phyloP scores from a whole-genome alignment of 2,797 vertebrate genomes.

The Tapera naevia region DNA sequence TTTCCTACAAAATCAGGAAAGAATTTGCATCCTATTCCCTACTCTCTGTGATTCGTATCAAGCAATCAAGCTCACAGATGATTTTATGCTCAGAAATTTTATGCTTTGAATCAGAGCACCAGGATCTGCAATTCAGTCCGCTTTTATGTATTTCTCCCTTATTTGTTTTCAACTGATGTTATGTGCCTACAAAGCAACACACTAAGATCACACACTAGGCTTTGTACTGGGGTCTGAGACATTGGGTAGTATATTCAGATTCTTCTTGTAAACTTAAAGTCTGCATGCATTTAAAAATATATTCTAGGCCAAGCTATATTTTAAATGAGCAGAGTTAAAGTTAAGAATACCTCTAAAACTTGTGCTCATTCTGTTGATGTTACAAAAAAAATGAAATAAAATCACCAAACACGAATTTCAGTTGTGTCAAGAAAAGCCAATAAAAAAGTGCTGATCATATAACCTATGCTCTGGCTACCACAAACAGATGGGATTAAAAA shows the following conservation, averaged over 20 bases:
- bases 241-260: neutral
- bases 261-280: neutral
- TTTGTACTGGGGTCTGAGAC: neutral
- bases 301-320: neutral
- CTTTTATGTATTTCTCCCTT: neutral
- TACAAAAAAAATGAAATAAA: conserved; percentile 21
- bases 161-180: neutral
- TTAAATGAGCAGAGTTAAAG: conserved; percentile 13
- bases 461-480: conserved; percentile 16
- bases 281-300: neutral
- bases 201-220: neutral
- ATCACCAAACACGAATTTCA: neutral
- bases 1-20: neutral
- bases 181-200: neutral
- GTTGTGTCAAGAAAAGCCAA: neutral
- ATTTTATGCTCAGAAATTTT: neutral
- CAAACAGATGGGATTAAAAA: conserved; percentile 34
- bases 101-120: neutral
- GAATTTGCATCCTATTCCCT: neutral
- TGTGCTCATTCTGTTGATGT: conserved; percentile 18
- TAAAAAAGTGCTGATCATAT: conserved; percentile 21
- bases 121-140: neutral
- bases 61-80: neutral
- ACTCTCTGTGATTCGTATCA: neutral
- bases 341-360: conserved; percentile 29